Base-by-base conservation (phyloP, 2,797 vertebrate species). In the Pterois miles region DNA sequence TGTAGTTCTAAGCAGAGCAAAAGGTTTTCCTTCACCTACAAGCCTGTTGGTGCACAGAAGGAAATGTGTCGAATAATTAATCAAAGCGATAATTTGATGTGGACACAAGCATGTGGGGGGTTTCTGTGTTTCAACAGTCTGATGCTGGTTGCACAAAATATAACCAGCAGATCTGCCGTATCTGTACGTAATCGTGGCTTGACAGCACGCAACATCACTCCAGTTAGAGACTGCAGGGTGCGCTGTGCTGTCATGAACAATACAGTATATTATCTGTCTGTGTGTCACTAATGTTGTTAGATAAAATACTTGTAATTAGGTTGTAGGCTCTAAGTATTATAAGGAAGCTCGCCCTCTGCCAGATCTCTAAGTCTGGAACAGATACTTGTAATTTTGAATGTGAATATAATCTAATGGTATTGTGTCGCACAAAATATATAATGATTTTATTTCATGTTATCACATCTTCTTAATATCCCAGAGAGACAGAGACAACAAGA, bases 401-500 rank as follows among this genome's bases (percentile, higher is more conserved):
- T 57, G 6, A 59, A 25, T 3, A 11, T n/a, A 31, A 8, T 43
- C 16, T 53, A 31, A 43, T 12, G 22, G 8, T 8, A 25, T 48
- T 53, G 12, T 53, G 63, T 65, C 22, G 7, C 57, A 34, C 10
- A 36, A 69, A 34, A 60, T 52, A 13, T 16, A 7, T 48, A 22
- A 52, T 54, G 1, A 33, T 72, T 69, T 58, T 48, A 69, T 80
- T 46, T 40, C 23, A 46, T 60, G n/a, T 53, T 34, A 54, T 53
- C 23, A 74, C 46, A 27, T 62, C 9, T 50, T 58, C 8, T 7
- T 27, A 69, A 56, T 43, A 59, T 59, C 7, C 38, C 20, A 12
- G 3, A 31, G 60, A 84, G 27, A 65, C 23, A 29, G 40, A 84
- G 27, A 67, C 16, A 76, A 50, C 29, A 33, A 58, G 53, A 84